Percentiles rank a stretch among this genome's conserved stretches.
Evolutionary conservation across 2,888 invertebrate genomes (phyloP).

Genomic region (Erpobdella octoculata): DNA sequence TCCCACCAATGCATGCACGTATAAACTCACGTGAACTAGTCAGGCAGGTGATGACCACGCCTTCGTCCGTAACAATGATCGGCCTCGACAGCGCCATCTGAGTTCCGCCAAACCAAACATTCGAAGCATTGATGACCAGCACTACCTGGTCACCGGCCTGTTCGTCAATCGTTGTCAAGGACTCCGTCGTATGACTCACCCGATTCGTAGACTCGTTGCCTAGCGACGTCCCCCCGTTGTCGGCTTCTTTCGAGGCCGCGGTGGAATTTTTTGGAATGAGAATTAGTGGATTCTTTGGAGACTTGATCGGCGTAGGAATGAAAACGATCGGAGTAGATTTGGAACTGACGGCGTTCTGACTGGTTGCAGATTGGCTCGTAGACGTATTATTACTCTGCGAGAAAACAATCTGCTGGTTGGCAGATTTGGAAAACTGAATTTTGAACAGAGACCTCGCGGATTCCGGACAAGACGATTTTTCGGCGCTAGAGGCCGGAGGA

Average conservation of each 20-base stretch:
- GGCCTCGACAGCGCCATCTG: constrained; percentile 19
- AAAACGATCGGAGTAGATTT: too few relatives aligned
- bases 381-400: too few relatives aligned
- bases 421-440: background rate
- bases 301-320: background rate
- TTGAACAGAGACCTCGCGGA: background rate
- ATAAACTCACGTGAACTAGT: too few relatives aligned
- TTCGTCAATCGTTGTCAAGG: background rate
- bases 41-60: constrained; percentile 27
- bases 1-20: too few relatives aligned
- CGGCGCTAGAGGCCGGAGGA: background rate
- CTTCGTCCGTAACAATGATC: constrained; percentile 27
- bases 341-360: background rate
- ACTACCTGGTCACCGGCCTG: background rate
- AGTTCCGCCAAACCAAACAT: constrained; percentile 31
- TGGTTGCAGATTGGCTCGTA: background rate
- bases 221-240: background rate
- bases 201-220: too few relatives aligned
- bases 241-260: too few relatives aligned
- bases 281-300: background rate
- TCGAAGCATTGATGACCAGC: constrained; percentile 13
- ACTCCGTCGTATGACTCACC: too few relatives aligned
- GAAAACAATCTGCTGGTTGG: too few relatives aligned
- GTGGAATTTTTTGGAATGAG: background rate
- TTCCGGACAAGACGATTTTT: background rate